phyloP scores from a whole-genome alignment of 2,888 invertebrate species.

The Chirona hameri region DNA sequence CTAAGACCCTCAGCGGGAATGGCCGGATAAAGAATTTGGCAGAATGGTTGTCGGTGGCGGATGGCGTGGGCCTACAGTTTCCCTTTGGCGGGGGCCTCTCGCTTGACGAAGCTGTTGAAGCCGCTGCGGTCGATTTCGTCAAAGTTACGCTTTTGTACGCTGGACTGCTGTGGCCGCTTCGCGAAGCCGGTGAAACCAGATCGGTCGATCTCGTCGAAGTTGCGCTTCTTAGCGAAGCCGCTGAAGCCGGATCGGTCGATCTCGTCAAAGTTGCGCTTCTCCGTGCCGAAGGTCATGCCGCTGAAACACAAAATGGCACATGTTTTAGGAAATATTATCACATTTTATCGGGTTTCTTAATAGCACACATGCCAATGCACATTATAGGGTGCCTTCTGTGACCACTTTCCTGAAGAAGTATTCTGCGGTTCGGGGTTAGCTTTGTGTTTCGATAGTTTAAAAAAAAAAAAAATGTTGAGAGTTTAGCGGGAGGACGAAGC shows the following conservation, averaged over 20 bases:
- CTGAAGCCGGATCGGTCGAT: conserved; percentile 56
- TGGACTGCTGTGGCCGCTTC: conserved; percentile 46
- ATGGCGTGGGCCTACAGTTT: not conserved
- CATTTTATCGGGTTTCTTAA: too few species aligned
- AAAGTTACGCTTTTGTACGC: conserved; percentile 47
- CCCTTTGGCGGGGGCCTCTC: conserved; percentile 38
- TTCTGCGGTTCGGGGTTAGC: too few species aligned
- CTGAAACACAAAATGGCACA: not conserved
- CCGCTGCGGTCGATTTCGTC: conserved; percentile 52
- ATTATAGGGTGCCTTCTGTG: too few species aligned
- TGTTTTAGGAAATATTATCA: not conserved
- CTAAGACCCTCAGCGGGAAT: not conserved
- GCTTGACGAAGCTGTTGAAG: conserved; percentile 50
- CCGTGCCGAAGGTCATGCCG: conserved; percentile 28
- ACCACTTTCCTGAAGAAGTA: too few species aligned
- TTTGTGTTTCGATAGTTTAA: too few species aligned
- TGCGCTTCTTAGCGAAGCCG: conserved; percentile 52
- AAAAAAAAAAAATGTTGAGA: too few species aligned
- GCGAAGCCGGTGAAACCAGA: conserved; percentile 54
- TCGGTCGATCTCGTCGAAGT: conserved; percentile 61
- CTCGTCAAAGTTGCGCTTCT: conserved; percentile 59
- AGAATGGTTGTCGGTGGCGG: not conserved
- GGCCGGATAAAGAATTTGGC: not conserved
- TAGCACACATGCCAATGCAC: too few species aligned
- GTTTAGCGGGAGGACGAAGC: too few species aligned